phyloP scores from a whole-genome alignment of 2,113 vertebrate genomes.

The Corvus hawaiiensis region DNA sequence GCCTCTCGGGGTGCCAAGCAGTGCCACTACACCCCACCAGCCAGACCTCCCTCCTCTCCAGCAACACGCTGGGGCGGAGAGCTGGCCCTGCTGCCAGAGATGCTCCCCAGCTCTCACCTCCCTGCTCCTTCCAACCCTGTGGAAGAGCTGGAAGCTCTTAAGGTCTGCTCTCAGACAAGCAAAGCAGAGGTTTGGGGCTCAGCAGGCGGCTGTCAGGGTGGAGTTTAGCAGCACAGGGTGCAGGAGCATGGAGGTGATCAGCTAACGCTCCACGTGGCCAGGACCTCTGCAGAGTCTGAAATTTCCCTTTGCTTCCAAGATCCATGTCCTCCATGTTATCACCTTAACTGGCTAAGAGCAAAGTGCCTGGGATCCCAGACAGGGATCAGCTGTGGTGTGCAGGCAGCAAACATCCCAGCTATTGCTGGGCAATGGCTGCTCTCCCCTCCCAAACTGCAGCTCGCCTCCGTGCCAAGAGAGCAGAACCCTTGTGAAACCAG shows the following conservation, averaged over 20 bases:
- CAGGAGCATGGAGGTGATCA: background rate
- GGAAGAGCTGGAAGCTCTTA: background rate
- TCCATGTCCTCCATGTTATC: accelerated
- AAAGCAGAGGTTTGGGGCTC: background rate
- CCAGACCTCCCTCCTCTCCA: background rate
- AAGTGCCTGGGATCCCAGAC: background rate
- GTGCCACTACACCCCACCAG: background rate
- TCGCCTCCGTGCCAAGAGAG: slow-evolving; percentile 1
- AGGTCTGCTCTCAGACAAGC: background rate
- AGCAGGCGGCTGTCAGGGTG: background rate
- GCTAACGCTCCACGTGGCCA: background rate
- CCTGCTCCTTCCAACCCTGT: background rate
- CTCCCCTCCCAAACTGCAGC: slow-evolving; percentile 34
- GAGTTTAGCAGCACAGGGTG: background rate
- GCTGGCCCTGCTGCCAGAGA: background rate
- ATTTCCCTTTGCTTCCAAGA: background rate
- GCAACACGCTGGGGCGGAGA: accelerated
- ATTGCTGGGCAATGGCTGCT: slow-evolving; percentile 10
- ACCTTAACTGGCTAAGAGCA: background rate
- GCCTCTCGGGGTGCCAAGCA: accelerated
- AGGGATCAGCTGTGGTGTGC: accelerated
- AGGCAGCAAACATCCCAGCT: slow-evolving; percentile 17
- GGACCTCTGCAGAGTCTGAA: background rate
- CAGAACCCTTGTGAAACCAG: slow-evolving; percentile 58
- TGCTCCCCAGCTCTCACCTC: background rate